A percentile compares a stretch with the other conserved stretches of the same genome.
Evolutionary conservation across 2,113 vertebrate genomes (phyloP).

Genomic region (Trichomycterus rosablanca): DNA sequence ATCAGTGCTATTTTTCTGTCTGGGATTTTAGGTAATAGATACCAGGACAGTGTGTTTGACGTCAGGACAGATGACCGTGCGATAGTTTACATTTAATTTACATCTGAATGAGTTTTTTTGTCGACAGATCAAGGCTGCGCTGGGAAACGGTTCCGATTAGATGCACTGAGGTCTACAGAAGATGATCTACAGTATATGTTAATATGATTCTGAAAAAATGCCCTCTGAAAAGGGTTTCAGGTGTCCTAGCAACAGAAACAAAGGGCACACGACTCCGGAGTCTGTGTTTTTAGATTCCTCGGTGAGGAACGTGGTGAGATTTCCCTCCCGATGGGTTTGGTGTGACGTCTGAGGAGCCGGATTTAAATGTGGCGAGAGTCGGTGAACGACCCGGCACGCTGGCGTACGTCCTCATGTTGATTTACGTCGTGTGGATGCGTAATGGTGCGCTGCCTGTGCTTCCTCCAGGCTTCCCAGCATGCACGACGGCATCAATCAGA

Average conservation of each 20-base stretch:
- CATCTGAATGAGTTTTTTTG: too few species aligned
- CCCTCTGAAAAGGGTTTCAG: constrained; percentile 17
- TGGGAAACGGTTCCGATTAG: too few species aligned
- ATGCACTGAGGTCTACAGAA: too few species aligned
- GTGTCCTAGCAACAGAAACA: constrained; percentile 33
- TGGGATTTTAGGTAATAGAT: too few species aligned
- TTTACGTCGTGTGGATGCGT: constrained; percentile 31
- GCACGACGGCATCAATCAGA: constrained; percentile 34
- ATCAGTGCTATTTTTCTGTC: too few species aligned
- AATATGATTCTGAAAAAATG: constrained; percentile 10
- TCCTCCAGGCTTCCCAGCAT: constrained; percentile 31
- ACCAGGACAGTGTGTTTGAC: too few species aligned
- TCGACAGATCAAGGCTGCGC: too few species aligned
- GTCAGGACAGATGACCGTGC: too few species aligned
- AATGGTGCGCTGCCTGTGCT: constrained; percentile 5
- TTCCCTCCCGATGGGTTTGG: constrained; percentile 13
- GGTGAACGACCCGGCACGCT: constrained; percentile 8
- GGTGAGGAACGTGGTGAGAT: neutral
- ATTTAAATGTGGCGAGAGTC: too few species aligned
- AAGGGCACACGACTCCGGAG: constrained; percentile 2
- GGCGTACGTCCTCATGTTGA: constrained; percentile 19
- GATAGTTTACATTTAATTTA: too few species aligned
- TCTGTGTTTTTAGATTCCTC: neutral
- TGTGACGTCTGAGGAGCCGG: too few species aligned
- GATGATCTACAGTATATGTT: too few species aligned